These are phyloP conservation scores for Eupithecia subumbrata DNA, from an alignment of 2,888 invertebrate species.

Conservation along the genomic window DNA sequence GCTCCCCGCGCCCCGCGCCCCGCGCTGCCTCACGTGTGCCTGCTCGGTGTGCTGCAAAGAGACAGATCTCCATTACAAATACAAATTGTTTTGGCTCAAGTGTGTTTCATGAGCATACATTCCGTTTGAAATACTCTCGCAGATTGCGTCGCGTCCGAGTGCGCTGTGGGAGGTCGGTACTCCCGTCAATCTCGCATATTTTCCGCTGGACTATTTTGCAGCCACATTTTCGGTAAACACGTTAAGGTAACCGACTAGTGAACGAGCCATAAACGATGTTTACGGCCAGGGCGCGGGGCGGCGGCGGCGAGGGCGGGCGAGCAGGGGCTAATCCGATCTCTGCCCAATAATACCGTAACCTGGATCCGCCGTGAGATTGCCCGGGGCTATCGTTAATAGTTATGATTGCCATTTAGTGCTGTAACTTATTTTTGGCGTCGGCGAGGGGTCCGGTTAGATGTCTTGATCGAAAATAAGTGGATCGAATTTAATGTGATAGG, in stretches of 20 bases:
- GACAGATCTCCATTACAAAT: too few species aligned
- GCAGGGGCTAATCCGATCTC: background rate
- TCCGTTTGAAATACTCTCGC: too few species aligned
- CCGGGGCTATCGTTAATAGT: conserved; percentile 29
- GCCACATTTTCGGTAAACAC: conserved; percentile 30
- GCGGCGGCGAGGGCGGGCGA: background rate
- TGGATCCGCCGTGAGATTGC: conserved; percentile 29
- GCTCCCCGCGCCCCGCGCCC: too few species aligned
- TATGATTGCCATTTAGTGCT: conserved; percentile 29
- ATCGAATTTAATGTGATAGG: too few species aligned
- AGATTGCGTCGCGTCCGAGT: too few species aligned
- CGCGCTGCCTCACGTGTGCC: too few species aligned
- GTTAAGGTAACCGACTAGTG: conserved; percentile 32
- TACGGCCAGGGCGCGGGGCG: conserved; percentile 17
- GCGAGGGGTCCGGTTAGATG: background rate
- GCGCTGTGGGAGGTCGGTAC: too few species aligned
- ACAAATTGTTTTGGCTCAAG: too few species aligned
- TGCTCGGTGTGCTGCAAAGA: too few species aligned
- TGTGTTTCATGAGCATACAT: too few species aligned
- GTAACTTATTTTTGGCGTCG: conserved; percentile 10
- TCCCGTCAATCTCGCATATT: conserved; percentile 16
- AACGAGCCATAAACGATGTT: conserved; percentile 33
- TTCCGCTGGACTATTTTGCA: conserved; percentile 18
- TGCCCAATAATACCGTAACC: conserved; percentile 28
- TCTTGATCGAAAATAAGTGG: too few species aligned